Evolutionary conservation across 2,797 vertebrate species (phyloP).

Genomic region (Peromyscus melanophrys): DNA sequence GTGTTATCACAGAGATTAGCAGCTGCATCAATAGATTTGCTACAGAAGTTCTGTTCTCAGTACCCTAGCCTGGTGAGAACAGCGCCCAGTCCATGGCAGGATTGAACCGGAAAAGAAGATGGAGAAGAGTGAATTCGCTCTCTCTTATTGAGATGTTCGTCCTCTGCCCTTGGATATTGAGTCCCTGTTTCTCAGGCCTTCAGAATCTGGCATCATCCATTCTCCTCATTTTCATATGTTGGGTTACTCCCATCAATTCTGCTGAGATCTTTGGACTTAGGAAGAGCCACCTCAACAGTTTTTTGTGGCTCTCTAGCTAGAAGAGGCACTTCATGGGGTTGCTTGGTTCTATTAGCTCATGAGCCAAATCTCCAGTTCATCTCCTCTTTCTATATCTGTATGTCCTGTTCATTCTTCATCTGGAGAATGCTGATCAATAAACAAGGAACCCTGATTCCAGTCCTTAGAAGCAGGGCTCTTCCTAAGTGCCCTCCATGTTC

Average conservation of each 20-base stretch:
- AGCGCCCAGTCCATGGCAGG: background rate
- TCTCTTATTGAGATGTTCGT: background rate
- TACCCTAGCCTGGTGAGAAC: background rate
- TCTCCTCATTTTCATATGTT: background rate
- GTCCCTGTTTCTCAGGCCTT: background rate
- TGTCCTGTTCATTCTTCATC: background rate
- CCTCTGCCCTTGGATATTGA: too few relatives aligned
- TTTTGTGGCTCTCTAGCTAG: background rate
- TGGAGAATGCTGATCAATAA: background rate
- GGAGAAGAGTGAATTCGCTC: background rate
- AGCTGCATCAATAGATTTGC: background rate
- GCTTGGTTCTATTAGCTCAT: background rate
- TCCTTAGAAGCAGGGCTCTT: background rate
- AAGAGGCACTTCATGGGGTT: background rate
- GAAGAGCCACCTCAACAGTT: background rate
- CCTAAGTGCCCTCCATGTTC: background rate
- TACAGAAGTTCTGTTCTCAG: background rate
- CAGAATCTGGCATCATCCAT: background rate
- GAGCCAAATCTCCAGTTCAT: background rate
- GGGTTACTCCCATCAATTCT: background rate
- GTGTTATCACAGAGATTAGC: background rate
- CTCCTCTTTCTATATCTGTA: background rate
- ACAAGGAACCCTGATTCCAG: background rate
- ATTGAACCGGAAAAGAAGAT: background rate
- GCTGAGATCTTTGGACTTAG: background rate